Percentiles rank a stretch among this genome's conserved stretches.
These are phyloP conservation scores for Montipora sp. DNA, from an alignment of 64 coral and sea anemone genomes.

Conservation along the genomic window DNA sequence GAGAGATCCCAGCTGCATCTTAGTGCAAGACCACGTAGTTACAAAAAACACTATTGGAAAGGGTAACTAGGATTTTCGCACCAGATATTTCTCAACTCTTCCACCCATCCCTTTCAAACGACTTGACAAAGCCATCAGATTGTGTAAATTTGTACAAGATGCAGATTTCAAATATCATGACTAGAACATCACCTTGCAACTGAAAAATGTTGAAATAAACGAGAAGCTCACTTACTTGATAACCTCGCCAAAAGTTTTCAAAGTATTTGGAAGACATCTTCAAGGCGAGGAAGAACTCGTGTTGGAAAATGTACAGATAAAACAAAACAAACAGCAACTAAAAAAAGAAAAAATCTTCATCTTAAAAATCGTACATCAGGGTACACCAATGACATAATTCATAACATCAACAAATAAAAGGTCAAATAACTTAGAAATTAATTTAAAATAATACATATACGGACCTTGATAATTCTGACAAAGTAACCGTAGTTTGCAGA, in stretches of 20 bases:
- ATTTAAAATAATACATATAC: not conserved
- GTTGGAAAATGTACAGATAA: conserved; percentile 21
- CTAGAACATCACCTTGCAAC: too few species aligned
- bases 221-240: not conserved
- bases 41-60: too few species aligned
- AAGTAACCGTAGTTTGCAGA: not conserved
- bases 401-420: not conserved
- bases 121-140: too few species aligned
- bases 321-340: conserved; percentile 40
- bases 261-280: conserved; percentile 46
- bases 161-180: not conserved
- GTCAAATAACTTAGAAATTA: not conserved
- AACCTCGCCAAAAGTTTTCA: not conserved
- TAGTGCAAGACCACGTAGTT: too few species aligned
- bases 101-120: too few species aligned
- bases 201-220: too few species aligned
- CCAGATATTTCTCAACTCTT: too few species aligned
- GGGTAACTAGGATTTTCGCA: too few species aligned
- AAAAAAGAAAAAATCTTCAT: not conserved
- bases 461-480: conserved; percentile 54
- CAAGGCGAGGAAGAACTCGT: conserved; percentile 30
- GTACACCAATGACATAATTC: too few species aligned
- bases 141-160: not conserved
- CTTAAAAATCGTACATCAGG: too few species aligned
- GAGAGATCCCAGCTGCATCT: too few species aligned